Conservation (phyloP, 2,113 vertebrate species). For the Rafetus swinhoei region DNA sequence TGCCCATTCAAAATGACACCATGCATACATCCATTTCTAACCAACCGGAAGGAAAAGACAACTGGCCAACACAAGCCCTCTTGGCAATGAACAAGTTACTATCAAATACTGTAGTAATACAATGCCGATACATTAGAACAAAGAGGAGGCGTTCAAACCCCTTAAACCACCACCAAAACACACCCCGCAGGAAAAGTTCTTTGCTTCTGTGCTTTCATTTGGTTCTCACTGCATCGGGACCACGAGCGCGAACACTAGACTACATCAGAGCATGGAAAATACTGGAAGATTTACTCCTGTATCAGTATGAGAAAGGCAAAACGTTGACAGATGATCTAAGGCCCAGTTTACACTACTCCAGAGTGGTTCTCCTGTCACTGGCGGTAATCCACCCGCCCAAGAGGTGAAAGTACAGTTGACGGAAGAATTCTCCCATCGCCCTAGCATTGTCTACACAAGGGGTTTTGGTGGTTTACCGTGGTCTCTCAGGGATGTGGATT, state of each 20-base stretch:
- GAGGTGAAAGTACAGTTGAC: background rate
- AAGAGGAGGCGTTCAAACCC: background rate
- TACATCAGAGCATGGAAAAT: rapidly evolving
- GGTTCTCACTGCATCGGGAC: background rate
- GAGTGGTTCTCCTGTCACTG: background rate
- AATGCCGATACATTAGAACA: background rate
- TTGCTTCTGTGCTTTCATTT: background rate
- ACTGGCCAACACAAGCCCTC: background rate
- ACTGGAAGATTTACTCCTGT: background rate
- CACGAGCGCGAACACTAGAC: background rate
- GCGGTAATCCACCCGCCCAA: background rate
- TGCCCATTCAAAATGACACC: conserved; percentile 16
- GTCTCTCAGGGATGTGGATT: background rate
- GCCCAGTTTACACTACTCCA: background rate
- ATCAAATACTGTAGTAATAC: background rate
- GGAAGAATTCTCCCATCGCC: background rate
- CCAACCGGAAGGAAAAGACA: background rate
- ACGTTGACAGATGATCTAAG: background rate
- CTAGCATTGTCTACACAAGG: background rate
- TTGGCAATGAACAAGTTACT: background rate
- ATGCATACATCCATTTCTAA: background rate
- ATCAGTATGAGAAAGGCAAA: rapidly evolving
- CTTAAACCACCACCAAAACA: rapidly evolving
- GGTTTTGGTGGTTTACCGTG: background rate
- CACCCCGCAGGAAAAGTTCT: background rate